Evolutionary conservation across 2,113 vertebrate genomes (phyloP).

Genomic region (Urocitellus parryii): DNA sequence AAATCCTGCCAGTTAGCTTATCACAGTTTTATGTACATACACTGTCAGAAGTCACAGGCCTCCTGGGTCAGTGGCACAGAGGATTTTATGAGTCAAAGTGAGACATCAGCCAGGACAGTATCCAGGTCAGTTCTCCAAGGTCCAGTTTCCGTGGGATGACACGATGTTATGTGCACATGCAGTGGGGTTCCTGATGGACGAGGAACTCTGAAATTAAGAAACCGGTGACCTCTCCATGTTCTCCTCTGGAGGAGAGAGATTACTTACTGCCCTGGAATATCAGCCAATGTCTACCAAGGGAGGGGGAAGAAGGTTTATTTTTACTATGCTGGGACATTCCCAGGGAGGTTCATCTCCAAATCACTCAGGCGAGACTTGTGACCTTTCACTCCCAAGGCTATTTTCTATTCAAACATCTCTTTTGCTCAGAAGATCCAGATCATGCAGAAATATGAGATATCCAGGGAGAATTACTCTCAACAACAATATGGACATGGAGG

Average conservation of each 20-base stretch:
- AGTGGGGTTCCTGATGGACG: neutral
- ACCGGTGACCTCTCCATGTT: neutral
- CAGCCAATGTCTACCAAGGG: neutral
- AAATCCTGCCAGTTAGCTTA: neutral
- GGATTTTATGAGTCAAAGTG: neutral
- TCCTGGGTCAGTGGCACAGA: neutral
- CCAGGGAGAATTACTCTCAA: neutral
- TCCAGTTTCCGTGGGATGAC: fast-evolving
- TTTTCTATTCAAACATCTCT: neutral
- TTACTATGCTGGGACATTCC: neutral
- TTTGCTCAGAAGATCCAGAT: neutral
- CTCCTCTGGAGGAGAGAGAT: neutral
- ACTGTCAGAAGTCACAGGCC: neutral
- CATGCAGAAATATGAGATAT: neutral
- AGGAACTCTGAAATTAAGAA: neutral
- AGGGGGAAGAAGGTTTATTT: neutral
- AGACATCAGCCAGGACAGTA: neutral
- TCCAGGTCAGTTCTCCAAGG: neutral
- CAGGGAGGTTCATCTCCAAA: neutral
- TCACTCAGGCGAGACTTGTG: neutral
- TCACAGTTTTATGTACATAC: neutral
- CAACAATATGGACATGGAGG: neutral
- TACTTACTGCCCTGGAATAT: neutral
- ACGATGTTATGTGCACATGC: neutral
- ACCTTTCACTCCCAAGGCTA: neutral